These are phyloP conservation scores for Galago senegalensis DNA, from an alignment of 2,797 vertebrate genomes.

Conservation along the genomic window DNA sequence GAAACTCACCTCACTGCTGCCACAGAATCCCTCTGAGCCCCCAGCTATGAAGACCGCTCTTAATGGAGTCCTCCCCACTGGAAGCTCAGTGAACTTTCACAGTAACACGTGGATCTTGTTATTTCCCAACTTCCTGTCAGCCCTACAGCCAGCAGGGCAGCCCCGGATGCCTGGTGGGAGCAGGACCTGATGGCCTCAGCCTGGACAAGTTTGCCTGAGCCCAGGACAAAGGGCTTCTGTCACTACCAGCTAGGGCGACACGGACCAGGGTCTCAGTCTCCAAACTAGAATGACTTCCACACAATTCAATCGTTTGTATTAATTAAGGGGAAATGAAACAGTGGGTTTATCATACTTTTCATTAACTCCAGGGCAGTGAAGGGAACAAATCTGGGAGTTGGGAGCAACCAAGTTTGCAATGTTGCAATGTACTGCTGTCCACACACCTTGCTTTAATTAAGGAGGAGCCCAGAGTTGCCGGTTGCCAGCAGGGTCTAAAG, in stretches of 20 bases:
- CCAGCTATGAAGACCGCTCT: not conserved
- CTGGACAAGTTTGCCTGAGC: not conserved
- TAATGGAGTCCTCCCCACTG: not conserved
- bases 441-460: slow-evolving; percentile 1
- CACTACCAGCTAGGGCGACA: not conserved
- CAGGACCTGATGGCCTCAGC: not conserved
- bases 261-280: slow-evolving; percentile 57
- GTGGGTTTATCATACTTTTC: slow-evolving; percentile 76
- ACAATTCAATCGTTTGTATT: slow-evolving; percentile 77
- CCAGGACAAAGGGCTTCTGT: slow-evolving; percentile 52
- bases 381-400: not conserved
- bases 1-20: not conserved
- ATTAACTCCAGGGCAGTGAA: slow-evolving; percentile 66
- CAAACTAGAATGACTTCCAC: slow-evolving; percentile 75
- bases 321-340: slow-evolving; percentile 80
- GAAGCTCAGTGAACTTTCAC: not conserved
- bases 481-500: not conserved
- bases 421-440: not conserved
- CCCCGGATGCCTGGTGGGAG: not conserved
- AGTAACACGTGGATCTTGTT: not conserved
- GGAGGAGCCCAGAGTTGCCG: not conserved
- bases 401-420: not conserved
- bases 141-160: not conserved
- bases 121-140: slow-evolving; percentile 33
- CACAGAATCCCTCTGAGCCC: not conserved